These are phyloP conservation scores for Mythimna albipuncta DNA, from an alignment of 2,888 invertebrate species.

Conservation along the genomic window DNA sequence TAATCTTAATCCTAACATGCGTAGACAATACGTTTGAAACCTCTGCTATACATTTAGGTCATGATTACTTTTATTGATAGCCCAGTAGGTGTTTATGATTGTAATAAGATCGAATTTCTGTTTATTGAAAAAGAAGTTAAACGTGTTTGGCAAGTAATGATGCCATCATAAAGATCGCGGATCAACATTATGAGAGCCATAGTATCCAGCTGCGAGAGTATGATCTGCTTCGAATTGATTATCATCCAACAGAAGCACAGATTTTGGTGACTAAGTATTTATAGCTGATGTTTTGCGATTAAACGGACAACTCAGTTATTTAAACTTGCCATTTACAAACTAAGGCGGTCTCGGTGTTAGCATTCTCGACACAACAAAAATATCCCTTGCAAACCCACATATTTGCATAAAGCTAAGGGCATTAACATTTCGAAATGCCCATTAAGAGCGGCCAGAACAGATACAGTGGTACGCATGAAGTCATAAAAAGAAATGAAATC, in stretches of 20 bases:
- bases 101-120: constrained; percentile 49
- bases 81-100: constrained; percentile 41
- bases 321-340: too few species aligned
- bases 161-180: too few species aligned
- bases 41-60: constrained; percentile 61
- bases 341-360: too few species aligned
- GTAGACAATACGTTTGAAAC: constrained; percentile 45
- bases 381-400: too few species aligned
- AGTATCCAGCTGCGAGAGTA: too few species aligned
- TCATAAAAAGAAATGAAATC: constrained; percentile 80
- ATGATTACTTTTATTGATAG: constrained; percentile 62
- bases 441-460: constrained; percentile 63
- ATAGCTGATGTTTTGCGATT: too few species aligned
- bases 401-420: constrained; percentile 59
- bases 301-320: too few species aligned
- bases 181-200: too few species aligned
- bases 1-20: constrained; percentile 32
- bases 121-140: constrained; percentile 55
- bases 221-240: too few species aligned
- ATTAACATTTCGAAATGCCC: constrained; percentile 64
- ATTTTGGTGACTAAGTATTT: too few species aligned
- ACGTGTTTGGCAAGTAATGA: constrained; percentile 62
- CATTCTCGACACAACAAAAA: too few species aligned
- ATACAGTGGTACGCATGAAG: constrained; percentile 67
- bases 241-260: too few species aligned